Conservation (phyloP, 2,113 vertebrate genomes). For the Lucifuga dentata region DNA sequence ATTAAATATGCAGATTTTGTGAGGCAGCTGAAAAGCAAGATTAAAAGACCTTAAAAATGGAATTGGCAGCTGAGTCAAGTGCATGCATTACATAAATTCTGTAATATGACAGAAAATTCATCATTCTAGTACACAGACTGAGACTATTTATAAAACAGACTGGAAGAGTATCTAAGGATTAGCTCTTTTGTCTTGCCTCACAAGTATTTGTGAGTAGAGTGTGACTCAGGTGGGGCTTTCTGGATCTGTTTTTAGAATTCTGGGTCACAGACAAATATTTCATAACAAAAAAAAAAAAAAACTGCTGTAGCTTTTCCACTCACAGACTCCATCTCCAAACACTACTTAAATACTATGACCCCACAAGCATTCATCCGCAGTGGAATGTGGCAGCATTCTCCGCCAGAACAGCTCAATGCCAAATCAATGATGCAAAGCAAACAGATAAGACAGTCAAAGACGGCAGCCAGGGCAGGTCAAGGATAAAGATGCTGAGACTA, state of each 20-base stretch:
- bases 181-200: constrained; percentile 40
- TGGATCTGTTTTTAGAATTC: constrained; percentile 25
- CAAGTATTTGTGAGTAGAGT: constrained; percentile 30
- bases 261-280: constrained; percentile 35
- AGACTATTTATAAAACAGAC: constrained; percentile 50
- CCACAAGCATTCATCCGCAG: constrained; percentile 20
- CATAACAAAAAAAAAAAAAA: constrained; percentile 25
- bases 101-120: constrained; percentile 53
- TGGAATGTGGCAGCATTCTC: constrained; percentile 68
- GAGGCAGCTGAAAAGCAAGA: constrained; percentile 22
- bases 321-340: constrained; percentile 20
- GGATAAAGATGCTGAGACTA: constrained; percentile 49
- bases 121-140: constrained; percentile 48
- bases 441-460: constrained; percentile 71
- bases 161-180: constrained; percentile 42
- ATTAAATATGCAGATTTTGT: constrained; percentile 6
- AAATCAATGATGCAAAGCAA: constrained; percentile 70
- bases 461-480: constrained; percentile 61
- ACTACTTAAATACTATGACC: not conserved
- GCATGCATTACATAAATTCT: constrained; percentile 42
- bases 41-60: constrained; percentile 12
- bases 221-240: constrained; percentile 46
- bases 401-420: constrained; percentile 67
- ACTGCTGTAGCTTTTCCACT: not conserved
- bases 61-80: constrained; percentile 42